Base-by-base conservation (phyloP, 1,140 invertebrate genomes). In the Ganaspis sp. region DNA sequence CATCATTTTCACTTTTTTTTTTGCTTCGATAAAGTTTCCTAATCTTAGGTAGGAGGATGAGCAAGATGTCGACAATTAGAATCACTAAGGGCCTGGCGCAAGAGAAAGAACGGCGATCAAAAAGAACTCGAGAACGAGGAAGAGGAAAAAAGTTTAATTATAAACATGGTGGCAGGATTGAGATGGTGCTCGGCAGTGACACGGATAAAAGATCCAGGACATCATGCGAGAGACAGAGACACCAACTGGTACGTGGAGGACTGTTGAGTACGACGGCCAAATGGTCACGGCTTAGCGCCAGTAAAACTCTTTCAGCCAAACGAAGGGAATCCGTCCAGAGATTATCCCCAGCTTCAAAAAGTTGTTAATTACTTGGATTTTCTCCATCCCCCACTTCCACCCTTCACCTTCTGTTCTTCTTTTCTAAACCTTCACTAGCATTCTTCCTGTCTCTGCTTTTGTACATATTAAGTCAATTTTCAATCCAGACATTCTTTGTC, bases 311-410 rank as follows among this genome's bases (percentile, higher is more conserved):
- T 91, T 89, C 87, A 84, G 86, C 85, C 88, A 91, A 91, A 91
- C 89, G 89, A 90, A 90, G 90, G 89, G 88, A 91, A 91, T 91
- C 86, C 85, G 88, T 90, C 87, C 87, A 83, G 89, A 90, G 90
- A 91, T 91, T 90, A 91, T 91, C 90, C 89, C 84, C 76, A 85
- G 90, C 88, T 90, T 90, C 87, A 90, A 91, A 91, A 91, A 91
- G 90, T 91, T 91, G 90, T 91, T 91, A 91, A 91, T 91, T 91
- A 91, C 90, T 91, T 91, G 89, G 88, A 90, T 90, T 90, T 90
- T 80, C 85, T 87, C 86, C 81, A 82, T 78, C 82, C 77, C 81
- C 84, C 83, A 83, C 75, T 37, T 75, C 73, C 70, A 73, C 40
- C 78, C 75, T 70, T 73, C 49, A 77, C 79, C 78, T 74, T 75